These are phyloP conservation scores for Oostethus manadensis DNA, from an alignment of 2,113 vertebrate species.

Conservation along the genomic window DNA sequence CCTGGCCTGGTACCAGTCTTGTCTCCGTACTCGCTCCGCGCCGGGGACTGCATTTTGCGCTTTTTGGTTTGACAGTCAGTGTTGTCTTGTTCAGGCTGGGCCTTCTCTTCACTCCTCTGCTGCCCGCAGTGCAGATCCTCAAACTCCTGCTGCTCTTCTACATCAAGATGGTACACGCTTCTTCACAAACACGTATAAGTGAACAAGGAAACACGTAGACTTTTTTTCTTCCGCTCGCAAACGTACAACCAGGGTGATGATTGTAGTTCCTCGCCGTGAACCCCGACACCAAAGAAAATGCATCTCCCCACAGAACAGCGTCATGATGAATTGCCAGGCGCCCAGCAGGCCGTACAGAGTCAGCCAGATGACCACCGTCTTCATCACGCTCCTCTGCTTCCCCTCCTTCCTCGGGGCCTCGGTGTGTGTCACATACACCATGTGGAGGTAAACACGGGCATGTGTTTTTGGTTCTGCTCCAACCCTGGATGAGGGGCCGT, in stretches of 20 bases:
- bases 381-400: constrained; percentile 88
- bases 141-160: constrained; percentile 88
- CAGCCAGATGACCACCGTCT: constrained; percentile 86
- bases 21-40: background rate
- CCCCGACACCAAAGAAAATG: too few species aligned
- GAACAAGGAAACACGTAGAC: background rate
- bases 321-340: constrained; percentile 90
- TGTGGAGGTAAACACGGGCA: constrained; percentile 80
- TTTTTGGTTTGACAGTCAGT: background rate
- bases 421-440: constrained; percentile 80
- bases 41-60: background rate
- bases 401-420: constrained; percentile 86
- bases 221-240: background rate
- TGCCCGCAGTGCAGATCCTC: constrained; percentile 79
- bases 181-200: background rate
- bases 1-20: constrained; percentile 77
- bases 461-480: background rate
- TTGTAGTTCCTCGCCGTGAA: too few species aligned
- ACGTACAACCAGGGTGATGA: background rate
- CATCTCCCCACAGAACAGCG: constrained; percentile 75
- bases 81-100: constrained; percentile 77
- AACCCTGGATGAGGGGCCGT: background rate
- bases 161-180: constrained; percentile 80
- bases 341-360: constrained; percentile 87
- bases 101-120: constrained; percentile 78